Conservation (phyloP, 2,888 invertebrate genomes). For the Myopa tessellatipennis region DNA sequence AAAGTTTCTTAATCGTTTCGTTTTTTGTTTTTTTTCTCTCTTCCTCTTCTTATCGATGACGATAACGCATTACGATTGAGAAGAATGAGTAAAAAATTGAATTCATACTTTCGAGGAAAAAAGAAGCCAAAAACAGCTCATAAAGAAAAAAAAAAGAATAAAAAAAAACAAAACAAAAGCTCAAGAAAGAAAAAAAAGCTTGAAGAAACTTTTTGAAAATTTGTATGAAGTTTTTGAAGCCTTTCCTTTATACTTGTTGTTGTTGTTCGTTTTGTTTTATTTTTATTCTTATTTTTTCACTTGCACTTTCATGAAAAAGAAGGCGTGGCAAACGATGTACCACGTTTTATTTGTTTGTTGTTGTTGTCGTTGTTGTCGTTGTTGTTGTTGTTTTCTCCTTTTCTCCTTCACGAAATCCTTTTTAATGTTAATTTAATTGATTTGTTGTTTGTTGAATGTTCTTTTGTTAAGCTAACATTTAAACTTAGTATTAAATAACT, state of each 20-base stretch:
- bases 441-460: background rate
- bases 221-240: too few relatives aligned
- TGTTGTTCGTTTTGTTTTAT: background rate
- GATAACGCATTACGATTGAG: background rate
- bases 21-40: slow-evolving; percentile 27
- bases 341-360: background rate
- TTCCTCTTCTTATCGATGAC: slow-evolving; percentile 50
- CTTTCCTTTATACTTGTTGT: slow-evolving; percentile 9
- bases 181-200: too few relatives aligned
- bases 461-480: background rate
- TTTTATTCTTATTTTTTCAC: background rate
- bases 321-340: slow-evolving; percentile 34
- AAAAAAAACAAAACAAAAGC: slow-evolving; percentile 31
- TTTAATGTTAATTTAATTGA: background rate
- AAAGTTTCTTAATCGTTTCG: slow-evolving; percentile 1
- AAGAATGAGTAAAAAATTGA: slow-evolving; percentile 26
- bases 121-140: background rate
- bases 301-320: slow-evolving; percentile 7
- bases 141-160: slow-evolving; percentile 10
- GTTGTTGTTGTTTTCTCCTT: background rate
- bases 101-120: background rate
- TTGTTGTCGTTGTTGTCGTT: background rate
- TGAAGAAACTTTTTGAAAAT: too few relatives aligned
- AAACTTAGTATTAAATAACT: slow-evolving; percentile 8
- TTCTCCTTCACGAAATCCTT: background rate